Evolutionary conservation across 92 coral and sea anemone genomes (phyloP), one percentile per base, ranked within the genome.

Genomic region (Zoanthus sociatus): DNA sequence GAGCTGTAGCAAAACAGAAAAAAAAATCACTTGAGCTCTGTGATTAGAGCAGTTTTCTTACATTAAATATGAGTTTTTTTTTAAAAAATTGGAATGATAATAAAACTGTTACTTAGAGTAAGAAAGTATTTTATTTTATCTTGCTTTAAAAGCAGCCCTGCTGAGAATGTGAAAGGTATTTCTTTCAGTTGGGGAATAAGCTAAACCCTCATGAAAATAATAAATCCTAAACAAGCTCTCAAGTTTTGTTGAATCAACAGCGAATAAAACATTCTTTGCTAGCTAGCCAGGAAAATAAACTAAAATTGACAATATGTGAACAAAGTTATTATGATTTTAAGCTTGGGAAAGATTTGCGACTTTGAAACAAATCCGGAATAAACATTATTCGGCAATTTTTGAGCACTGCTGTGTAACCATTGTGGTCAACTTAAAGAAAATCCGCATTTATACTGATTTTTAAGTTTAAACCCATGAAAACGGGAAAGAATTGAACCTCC

Each of bases 171-270:
- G 18, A 50, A 31, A 12, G 20, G 85, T 81, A 81, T 81, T 81
- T 81, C 64, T 81, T 81, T 81, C 85, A 81, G 46, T 81, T 64
- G 66, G 75, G 85, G 58, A 44, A 21, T 37, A 50, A 79, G 72
- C 60, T 66, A 7, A 81, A 64, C 85, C 66, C 31, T 33, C 48
- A 30, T 11, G 85, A 81, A 13, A 18, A 50, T 20, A 46, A 63
- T 81, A 81, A 81, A 66, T 75, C 75, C 71, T 66, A 81, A 81
- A 81, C 85, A 81, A 81, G 66, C 73, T 61, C 45, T 48, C 85
- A 21, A 21, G 85, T 81, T 37, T 50, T 81, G 67, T 58, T 17
- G 55, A 81, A 64, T 44, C 75, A 31, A 66, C 44, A 81, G 18
- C 47, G 66, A 10, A 71, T 53, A 81, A 66, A 46, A 13, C 21